These are phyloP conservation scores for Parnassius glacialis DNA, from an alignment of 2,888 invertebrate species.

Conservation along the genomic window DNA sequence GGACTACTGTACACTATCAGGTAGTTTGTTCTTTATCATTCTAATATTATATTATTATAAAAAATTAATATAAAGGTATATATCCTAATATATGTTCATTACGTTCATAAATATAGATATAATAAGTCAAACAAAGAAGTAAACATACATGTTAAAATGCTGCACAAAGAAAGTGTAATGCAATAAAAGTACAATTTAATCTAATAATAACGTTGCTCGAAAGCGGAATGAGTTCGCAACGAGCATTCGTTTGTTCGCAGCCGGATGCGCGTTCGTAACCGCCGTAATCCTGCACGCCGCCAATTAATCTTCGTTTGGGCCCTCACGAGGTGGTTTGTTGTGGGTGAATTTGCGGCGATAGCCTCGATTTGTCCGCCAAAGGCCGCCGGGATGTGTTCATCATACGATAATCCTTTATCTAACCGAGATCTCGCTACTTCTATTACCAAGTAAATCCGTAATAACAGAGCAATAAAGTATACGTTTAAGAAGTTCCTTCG, in stretches of 20 bases:
- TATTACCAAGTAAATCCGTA: slow-evolving; percentile 22
- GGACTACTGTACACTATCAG: too few species aligned
- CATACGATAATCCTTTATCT: slow-evolving; percentile 71
- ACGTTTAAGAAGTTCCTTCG: too few species aligned
- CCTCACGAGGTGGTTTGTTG: slow-evolving; percentile 72
- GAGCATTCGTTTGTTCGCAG: slow-evolving; percentile 32
- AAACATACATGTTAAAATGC: background rate
- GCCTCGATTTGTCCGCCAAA: slow-evolving; percentile 66
- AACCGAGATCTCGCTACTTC: slow-evolving; percentile 50
- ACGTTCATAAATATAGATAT: too few species aligned
- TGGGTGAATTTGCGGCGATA: slow-evolving; percentile 72
- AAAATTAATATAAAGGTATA: too few species aligned
- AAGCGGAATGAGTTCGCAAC: slow-evolving; percentile 17
- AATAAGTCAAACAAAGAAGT: background rate
- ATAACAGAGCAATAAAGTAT: slow-evolving; percentile 13
- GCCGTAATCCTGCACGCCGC: slow-evolving; percentile 63
- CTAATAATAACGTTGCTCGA: slow-evolving; percentile 16
- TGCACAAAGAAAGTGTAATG: background rate
- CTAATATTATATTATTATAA: too few species aligned
- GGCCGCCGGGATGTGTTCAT: slow-evolving; percentile 64
- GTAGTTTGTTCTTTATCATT: too few species aligned
- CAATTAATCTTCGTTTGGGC: slow-evolving; percentile 66
- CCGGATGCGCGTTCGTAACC: slow-evolving; percentile 52
- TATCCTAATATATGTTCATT: too few species aligned
- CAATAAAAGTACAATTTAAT: slow-evolving; percentile 14